Evolutionary conservation across 2,797 vertebrate genomes (phyloP).

Genomic region (Rhinichthys osculus): DNA sequence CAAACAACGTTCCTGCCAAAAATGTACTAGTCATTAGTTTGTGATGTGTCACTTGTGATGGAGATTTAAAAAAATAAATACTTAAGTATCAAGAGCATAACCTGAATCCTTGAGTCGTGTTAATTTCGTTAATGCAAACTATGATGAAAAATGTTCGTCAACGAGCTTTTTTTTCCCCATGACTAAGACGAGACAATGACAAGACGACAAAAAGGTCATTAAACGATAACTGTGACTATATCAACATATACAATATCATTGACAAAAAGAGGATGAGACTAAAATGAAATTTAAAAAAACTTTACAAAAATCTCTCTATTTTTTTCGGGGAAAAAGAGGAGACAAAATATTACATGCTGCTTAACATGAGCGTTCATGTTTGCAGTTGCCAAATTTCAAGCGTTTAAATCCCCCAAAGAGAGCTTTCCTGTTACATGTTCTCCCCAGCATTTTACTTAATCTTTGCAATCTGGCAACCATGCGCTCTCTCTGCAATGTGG

Average conservation of each 20-base stretch:
- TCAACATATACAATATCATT: no score
- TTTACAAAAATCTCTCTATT: not conserved
- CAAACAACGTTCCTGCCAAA: conserved; percentile 16
- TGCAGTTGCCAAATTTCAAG: not conserved
- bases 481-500: no score
- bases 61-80: not conserved
- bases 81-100: not conserved
- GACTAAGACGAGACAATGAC: no score
- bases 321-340: no score
- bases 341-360: not conserved
- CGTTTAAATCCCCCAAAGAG: not conserved
- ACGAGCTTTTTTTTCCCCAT: no score
- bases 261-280: not conserved
- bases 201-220: no score
- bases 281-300: not conserved
- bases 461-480: no score
- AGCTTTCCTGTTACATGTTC: not conserved
- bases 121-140: not conserved
- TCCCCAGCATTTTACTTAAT: no score
- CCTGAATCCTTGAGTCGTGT: not conserved
- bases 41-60: not conserved
- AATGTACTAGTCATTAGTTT: conserved; percentile 6
- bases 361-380: not conserved
- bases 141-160: not conserved
- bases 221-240: no score